Evolutionary conservation across 1,140 invertebrate species (phyloP), one percentile per base, ranked within the genome.

Genomic region (Andrena cerasifolii): DNA sequence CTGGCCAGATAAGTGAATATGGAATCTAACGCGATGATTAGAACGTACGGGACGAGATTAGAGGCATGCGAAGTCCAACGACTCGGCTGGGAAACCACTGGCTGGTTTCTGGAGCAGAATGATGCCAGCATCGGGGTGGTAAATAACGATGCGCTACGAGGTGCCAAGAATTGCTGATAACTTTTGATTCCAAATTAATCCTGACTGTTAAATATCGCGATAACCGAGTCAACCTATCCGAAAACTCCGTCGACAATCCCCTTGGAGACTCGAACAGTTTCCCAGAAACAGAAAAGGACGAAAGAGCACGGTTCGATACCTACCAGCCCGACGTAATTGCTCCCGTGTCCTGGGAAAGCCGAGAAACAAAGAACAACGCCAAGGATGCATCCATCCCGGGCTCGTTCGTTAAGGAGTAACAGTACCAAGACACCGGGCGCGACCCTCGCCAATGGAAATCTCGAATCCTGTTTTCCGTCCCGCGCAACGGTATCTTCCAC

Each of bases 1-100:
- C 2, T 6, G 31, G 26, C 7, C 33, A 75, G 59, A 82, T 83
- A 72, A 83, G 21, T 26, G 70, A 28, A 53, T 47, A 51, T 51
- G 59, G 70, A 74, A 79, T 79, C 40, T 59, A 47, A 79, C 49
- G 21, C 33, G 70, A 66, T 65, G 76, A 78, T 78, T 78, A 78
- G 59, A 40, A 78, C 14, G 54, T 31, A 68, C 21, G 24, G 14
- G 40, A 3, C 0, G 45, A 77, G 74, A 77, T 77, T 77, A 77
- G 74, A 70, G 7, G 2, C 43, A 54, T 24, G 21, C 33, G 51
- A 71, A 70, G 67, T 70, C 8, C 67, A 7, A 26, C 2, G n/a
- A 28, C 5, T 10, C 0, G n/a, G 10, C 4, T 24, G 18, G 47
- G n/a, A 54, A 45, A 56, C 31, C 26, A 18, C 28, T 43, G 12